Percentiles rank a stretch among this genome's conserved stretches.
These are phyloP conservation scores for Telmatherina bonti DNA, from an alignment of 2,797 vertebrate species.

Conservation along the genomic window DNA sequence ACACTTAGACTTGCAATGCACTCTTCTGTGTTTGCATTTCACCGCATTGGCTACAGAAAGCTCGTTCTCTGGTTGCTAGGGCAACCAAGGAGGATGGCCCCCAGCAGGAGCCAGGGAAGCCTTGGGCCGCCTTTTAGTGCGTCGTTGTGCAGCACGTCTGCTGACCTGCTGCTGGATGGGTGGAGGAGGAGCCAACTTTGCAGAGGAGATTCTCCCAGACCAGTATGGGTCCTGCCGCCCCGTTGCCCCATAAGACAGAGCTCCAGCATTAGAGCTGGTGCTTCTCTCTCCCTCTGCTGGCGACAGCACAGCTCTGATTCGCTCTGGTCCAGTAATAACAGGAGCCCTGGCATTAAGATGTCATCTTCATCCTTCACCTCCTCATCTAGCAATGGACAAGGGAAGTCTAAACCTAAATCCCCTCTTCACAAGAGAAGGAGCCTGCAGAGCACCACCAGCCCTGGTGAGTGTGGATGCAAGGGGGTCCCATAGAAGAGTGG, in stretches of 20 bases:
- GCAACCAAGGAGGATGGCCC: conserved; percentile 71
- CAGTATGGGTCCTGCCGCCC: conserved; percentile 55
- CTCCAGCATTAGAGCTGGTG: conserved; percentile 44
- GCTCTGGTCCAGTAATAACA: conserved; percentile 52
- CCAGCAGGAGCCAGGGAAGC: conserved; percentile 57
- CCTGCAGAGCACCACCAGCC: conserved; percentile 83
- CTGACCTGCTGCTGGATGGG: conserved; percentile 58
- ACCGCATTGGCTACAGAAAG: conserved; percentile 52
- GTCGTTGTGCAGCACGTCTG: conserved; percentile 45
- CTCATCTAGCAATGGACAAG: conserved; percentile 62
- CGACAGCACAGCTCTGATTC: conserved; percentile 55
- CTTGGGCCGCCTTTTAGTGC: conserved; percentile 57
- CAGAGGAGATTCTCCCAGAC: conserved; percentile 56
- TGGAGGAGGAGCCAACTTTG: conserved; percentile 78
- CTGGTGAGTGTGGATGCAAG: conserved; percentile 83
- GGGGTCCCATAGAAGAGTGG: conserved; percentile 35
- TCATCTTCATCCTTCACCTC: conserved; percentile 66
- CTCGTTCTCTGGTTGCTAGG: conserved; percentile 71
- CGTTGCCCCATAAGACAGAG: conserved; percentile 55
- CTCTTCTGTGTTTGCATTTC: conserved; percentile 39
- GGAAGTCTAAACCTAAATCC: conserved; percentile 76
- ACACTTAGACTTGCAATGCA: conserved; percentile 55
- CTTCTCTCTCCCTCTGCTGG: conserved; percentile 65
- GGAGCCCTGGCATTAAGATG: conserved; percentile 69
- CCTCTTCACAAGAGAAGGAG: conserved; percentile 87